These are phyloP conservation scores for Tonatia bakeri DNA, from an alignment of 2,113 vertebrate species.

Conservation along the genomic window DNA sequence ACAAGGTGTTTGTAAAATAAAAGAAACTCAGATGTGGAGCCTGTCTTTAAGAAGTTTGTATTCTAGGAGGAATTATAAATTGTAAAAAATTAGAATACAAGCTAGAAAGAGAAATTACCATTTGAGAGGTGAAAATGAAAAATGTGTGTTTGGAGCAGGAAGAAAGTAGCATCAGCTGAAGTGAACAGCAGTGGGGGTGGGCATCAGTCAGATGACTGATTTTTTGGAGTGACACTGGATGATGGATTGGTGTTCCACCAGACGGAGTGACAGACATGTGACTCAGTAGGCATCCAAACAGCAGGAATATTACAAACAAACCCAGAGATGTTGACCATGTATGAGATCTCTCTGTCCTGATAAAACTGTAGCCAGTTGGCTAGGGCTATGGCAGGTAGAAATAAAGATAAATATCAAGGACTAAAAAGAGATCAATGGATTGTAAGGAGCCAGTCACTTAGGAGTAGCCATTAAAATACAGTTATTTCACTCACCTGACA, in stretches of 20 bases:
- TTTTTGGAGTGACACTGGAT: background rate
- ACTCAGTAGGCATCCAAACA: background rate
- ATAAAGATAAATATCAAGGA: slow-evolving; percentile 4
- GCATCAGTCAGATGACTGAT: background rate
- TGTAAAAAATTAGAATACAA: background rate
- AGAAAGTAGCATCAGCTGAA: background rate
- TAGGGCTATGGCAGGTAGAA: background rate
- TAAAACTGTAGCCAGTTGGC: background rate
- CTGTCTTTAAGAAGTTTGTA: background rate
- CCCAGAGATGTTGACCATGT: background rate
- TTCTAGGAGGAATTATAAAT: background rate
- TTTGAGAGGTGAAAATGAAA: background rate
- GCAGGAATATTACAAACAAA: background rate
- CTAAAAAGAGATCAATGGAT: background rate
- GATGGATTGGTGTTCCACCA: background rate
- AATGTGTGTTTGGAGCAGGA: background rate
- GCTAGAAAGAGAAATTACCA: background rate
- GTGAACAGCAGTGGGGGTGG: background rate
- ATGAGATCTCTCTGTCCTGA: background rate
- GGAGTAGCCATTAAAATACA: background rate
- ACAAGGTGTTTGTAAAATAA: background rate
- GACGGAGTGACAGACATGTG: background rate
- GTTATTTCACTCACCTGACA: background rate
- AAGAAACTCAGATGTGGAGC: background rate
- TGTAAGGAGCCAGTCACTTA: background rate